Base-by-base conservation (phyloP, 2,797 vertebrate genomes). In the Cheirogaleus major region DNA sequence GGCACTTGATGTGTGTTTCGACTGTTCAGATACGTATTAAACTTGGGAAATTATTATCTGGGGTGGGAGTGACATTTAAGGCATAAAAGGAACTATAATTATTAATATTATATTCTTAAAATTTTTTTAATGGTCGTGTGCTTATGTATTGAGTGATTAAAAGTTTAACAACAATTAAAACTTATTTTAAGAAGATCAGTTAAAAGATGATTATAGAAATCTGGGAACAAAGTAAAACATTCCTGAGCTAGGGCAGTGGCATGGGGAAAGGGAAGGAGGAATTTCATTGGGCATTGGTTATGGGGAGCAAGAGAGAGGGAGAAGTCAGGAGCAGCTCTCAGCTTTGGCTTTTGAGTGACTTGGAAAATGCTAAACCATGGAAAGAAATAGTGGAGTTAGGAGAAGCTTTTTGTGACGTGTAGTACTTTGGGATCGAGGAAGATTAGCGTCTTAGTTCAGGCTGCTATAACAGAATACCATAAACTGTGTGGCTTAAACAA, bases 171-270 rank as follows among this genome's bases (percentile, higher is more conserved):
- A 61, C 18, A 79, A 69, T 87, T 57, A 41, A 80, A 87, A 69
- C 14, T 82, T 89, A 75, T 59, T 72, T 15, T 87, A 41, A 86
- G 97, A 99, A 99, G 95, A 98, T 99, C 82, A 99, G 99, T 1
- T 99, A 99, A 41, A 92, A 83, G 78, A 13, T 73, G 35, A 52
- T 78, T 41, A 35, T 32, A 57, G 50, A 76, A 81, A 90, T 79
- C n/a, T 30, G 41, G 15, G 32, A 43, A 45, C 7, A 63, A 79
- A 72, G 2, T 52, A 27, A 72, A 38, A 50, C 2, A 23, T 38
- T 35, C 32, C 72, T 70, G 61, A 73, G 4, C 7, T 3, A 35
- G 30, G n/a, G 27, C 1, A 11, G 35, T 35, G 32, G 18, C 30
- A 3, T 4, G 6, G 27, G 50, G 38, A 35, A 52, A 2, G 8